Percentiles rank a stretch among this genome's conserved stretches.
phyloP scores from a whole-genome alignment of 2,888 invertebrate species.

The Colostygia pectinataria region DNA sequence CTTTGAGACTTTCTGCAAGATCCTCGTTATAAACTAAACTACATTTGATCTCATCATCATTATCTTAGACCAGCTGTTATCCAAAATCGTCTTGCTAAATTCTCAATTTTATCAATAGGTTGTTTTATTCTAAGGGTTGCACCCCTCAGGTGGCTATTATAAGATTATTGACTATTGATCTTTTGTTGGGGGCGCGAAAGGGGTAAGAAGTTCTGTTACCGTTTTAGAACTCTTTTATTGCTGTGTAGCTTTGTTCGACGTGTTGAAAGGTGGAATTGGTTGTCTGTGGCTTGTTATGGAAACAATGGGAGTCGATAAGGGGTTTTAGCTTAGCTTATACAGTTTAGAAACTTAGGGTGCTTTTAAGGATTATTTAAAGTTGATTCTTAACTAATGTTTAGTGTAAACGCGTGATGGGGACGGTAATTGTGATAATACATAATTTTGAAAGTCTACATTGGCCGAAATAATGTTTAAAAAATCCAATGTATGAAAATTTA shows the following conservation, averaged over 20 bases:
- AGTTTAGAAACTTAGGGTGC: constrained; percentile 3
- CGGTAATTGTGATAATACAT: no score
- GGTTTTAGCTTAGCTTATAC: constrained; percentile 1
- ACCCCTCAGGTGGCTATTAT: constrained; percentile 62
- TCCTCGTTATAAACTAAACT: background rate
- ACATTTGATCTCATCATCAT: constrained; percentile 3
- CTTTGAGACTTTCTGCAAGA: no score
- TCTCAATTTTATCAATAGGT: constrained; percentile 52
- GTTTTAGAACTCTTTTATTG: constrained; percentile 40
- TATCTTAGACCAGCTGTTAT: constrained; percentile 32
- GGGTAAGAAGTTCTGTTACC: constrained; percentile 61
- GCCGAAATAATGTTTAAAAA: no score
- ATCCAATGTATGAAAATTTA: no score
- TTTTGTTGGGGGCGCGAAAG: constrained; percentile 72
- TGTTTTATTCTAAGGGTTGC: constrained; percentile 43
- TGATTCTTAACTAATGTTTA: no score
- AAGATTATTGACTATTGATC: constrained; percentile 80
- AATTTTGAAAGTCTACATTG: no score
- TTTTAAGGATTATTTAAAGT: no score
- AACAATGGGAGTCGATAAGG: constrained; percentile 23
- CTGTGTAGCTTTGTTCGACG: constrained; percentile 28
- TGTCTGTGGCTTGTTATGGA: constrained; percentile 24
- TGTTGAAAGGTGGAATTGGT: constrained; percentile 18
- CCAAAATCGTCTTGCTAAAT: constrained; percentile 58
- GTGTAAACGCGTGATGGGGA: no score